Base-by-base conservation (phyloP, 1,140 invertebrate species). In the Lerema accius region DNA sequence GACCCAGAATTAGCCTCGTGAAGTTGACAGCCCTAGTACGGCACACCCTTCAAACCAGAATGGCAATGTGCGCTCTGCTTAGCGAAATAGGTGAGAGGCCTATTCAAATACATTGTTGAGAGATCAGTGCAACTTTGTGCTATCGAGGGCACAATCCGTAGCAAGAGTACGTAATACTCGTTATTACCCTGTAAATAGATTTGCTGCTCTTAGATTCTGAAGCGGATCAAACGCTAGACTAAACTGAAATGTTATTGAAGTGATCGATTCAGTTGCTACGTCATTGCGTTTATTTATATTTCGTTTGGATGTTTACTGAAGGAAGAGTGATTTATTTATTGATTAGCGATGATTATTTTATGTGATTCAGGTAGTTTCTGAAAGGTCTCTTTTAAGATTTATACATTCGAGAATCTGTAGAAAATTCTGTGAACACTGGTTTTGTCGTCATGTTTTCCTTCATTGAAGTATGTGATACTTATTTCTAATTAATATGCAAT, bases 41-140 rank as follows among this genome's bases (percentile, higher is more conserved):
- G 23, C 53, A 56, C 53, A 56, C 53, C 53, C 53, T 56, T 56
- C 53, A 56, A 56, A 56, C 55, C 55, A 42, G 42, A 58, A 58
- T 42, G 42, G 42, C 23, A 58, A 43, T 58, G 55, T 58, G 55
- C 46, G 55, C 55, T 58, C 55, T 58, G 55, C 55, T 58, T 58
- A 58, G 55, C 28, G 42, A 58, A 58, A 58, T 58, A 58, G 55
- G 55, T 58, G 42, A 58, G 55, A 58, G 55, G 55, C 55, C 55
- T 58, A 58, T 58, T 58, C 56, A 59, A 59, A 59, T 59, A 59
- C 32, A 59, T 59, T 59, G 32, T 59, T 15, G 46, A 7, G 43
- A 48, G 56, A 59, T 59, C 43, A 37, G 55, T 37, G 55, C 40
- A 58, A 26, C 51, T 15, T n/a, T 11, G 35, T 16, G 32, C 56